These are phyloP conservation scores for Oreochromis tanganicae DNA, from an alignment of 2,113 vertebrate genomes.

Conservation along the genomic window DNA sequence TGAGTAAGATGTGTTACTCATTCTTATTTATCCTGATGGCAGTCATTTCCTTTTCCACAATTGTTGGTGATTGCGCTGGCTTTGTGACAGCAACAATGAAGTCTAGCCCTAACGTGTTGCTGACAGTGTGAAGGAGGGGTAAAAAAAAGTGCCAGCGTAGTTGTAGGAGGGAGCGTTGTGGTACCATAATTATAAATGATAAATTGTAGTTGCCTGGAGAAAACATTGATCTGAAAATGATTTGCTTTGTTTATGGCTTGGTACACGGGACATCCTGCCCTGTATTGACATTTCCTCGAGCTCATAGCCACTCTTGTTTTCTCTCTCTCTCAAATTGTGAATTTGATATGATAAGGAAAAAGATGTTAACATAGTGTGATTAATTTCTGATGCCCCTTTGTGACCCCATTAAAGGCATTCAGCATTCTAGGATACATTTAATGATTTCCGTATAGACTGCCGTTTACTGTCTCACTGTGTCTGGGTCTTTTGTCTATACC, in stretches of 20 bases:
- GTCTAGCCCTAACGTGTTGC: conserved; percentile 27
- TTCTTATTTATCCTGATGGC: conserved; percentile 33
- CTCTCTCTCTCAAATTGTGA: neutral
- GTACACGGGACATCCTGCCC: neutral
- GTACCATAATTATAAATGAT: conserved; percentile 43
- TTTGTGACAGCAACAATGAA: conserved; percentile 55
- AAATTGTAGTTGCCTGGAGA: conserved; percentile 27
- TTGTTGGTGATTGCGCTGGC: conserved; percentile 41
- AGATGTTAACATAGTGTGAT: neutral
- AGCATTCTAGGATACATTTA: neutral
- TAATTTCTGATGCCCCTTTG: neutral
- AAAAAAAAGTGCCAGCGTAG: conserved; percentile 22
- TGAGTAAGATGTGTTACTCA: conserved; percentile 45
- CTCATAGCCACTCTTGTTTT: neutral
- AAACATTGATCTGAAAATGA: conserved; percentile 44
- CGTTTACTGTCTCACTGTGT: neutral
- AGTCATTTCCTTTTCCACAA: conserved; percentile 42
- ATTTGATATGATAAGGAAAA: neutral
- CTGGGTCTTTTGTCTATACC: neutral
- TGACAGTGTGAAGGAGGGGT: conserved; percentile 10
- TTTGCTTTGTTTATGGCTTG: conserved; percentile 11
- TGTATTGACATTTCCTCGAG: conserved; percentile 7
- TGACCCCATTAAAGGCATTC: neutral
- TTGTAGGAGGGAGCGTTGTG: conserved; percentile 17
- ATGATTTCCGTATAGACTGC: neutral